These are phyloP conservation scores for Harlomillsia oculata DNA, from an alignment of 1,140 invertebrate genomes.

Conservation along the genomic window DNA sequence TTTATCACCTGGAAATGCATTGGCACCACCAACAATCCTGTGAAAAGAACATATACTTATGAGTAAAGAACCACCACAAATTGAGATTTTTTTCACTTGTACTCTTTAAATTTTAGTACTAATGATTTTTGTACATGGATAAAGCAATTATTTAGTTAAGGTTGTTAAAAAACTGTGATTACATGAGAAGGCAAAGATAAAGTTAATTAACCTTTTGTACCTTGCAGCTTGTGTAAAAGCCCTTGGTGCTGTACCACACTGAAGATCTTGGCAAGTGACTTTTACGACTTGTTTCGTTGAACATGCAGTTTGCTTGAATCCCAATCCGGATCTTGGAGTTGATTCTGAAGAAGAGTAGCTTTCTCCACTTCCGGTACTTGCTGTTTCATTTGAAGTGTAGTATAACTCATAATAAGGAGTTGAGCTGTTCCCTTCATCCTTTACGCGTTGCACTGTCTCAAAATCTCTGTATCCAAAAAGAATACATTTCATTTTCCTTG, in stretches of 20 bases:
- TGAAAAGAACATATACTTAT: not conserved
- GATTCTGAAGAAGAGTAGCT: slow-evolving; percentile 22
- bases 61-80: too few relatives aligned
- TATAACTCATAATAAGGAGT: slow-evolving; percentile 36
- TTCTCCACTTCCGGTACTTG: slow-evolving; percentile 3
- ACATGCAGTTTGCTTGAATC: slow-evolving; percentile 56
- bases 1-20: slow-evolving; percentile 50
- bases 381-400: slow-evolving; percentile 22
- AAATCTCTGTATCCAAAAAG: slow-evolving; percentile 44
- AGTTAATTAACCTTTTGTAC: slow-evolving; percentile 33
- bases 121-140: not conserved
- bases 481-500: too few relatives aligned
- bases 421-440: slow-evolving; percentile 38
- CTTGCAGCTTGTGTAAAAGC: slow-evolving; percentile 33
- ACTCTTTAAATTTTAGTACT: not conserved
- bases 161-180: not conserved
- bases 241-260: slow-evolving; percentile 50
- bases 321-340: slow-evolving; percentile 46
- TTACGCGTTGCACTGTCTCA: slow-evolving; percentile 45
- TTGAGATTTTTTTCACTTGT: too few relatives aligned
- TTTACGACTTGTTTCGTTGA: slow-evolving; percentile 51
- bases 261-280: slow-evolving; percentile 58
- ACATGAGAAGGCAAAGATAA: not conserved
- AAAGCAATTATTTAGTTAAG: not conserved
- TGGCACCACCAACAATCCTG: slow-evolving; percentile 69